phyloP scores from a whole-genome alignment of 2,888 invertebrate genomes.

The Allygus modestus region DNA sequence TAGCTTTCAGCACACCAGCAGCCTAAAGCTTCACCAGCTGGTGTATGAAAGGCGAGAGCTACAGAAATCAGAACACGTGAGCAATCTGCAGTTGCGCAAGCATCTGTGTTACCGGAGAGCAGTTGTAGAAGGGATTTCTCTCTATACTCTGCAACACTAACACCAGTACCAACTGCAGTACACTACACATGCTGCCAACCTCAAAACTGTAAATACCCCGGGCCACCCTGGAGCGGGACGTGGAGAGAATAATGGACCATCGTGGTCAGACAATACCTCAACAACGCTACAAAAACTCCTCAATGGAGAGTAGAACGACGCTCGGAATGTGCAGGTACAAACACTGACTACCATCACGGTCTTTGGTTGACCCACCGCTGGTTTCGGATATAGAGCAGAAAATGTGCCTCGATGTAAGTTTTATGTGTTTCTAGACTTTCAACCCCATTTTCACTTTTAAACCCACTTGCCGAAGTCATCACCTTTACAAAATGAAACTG shows the following conservation, averaged over 20 bases:
- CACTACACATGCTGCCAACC: slow-evolving; percentile 13
- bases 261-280: slow-evolving; percentile 41
- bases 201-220: slow-evolving; percentile 8
- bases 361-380: background rate
- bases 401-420: no score
- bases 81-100: slow-evolving; percentile 13
- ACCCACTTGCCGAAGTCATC: no score
- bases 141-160: background rate
- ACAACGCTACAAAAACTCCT: slow-evolving; percentile 13
- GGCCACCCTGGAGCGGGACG: slow-evolving; percentile 46
- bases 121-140: background rate
- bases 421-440: no score
- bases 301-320: slow-evolving; percentile 15
- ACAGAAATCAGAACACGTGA: background rate
- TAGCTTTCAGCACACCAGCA: no score
- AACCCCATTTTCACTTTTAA: no score
- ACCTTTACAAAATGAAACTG: no score
- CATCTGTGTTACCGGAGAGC: background rate
- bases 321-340: slow-evolving; percentile 34
- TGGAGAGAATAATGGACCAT: slow-evolving; percentile 29
- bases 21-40: background rate
- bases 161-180: background rate
- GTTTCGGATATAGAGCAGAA: no score
- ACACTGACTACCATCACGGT: background rate
- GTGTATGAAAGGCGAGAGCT: background rate